phyloP scores from a whole-genome alignment of 1,140 invertebrate species.

The Tetramorium simillimum region DNA sequence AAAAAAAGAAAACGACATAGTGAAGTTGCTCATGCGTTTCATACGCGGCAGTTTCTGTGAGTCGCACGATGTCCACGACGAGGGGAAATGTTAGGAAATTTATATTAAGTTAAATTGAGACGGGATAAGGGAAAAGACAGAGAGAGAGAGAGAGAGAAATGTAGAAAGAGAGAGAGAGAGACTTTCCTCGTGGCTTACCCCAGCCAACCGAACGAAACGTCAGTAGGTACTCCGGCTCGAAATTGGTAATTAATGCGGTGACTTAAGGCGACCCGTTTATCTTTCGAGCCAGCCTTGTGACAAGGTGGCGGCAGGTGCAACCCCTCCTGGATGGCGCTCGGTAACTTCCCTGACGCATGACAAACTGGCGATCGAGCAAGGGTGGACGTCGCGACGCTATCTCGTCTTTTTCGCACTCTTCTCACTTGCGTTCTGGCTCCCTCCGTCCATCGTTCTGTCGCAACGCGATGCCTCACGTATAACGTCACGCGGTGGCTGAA shows the following conservation, averaged over 20 bases:
- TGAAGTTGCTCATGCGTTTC: constrained; percentile 22
- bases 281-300: constrained; percentile 67
- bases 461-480: background rate
- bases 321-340: constrained; percentile 62
- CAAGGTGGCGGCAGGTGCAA: constrained; percentile 76
- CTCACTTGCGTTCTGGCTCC: constrained; percentile 10
- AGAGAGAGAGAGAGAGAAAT: constrained; percentile 33
- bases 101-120: constrained; percentile 59
- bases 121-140: constrained; percentile 19
- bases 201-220: constrained; percentile 4
- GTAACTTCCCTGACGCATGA: constrained; percentile 72
- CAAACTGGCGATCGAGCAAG: constrained; percentile 80
- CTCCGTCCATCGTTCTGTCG: background rate
- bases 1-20: constrained; percentile 15
- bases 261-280: constrained; percentile 72
- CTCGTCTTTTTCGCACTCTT: constrained; percentile 11
- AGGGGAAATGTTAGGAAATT: constrained; percentile 54
- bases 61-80: constrained; percentile 23
- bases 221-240: constrained; percentile 17
- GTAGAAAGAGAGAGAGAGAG: background rate
- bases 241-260: constrained; percentile 74
- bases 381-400: constrained; percentile 73
- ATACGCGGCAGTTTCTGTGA: constrained; percentile 26
- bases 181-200: constrained; percentile 20
- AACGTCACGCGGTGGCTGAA: background rate